Base-by-base conservation (phyloP, 1,140 invertebrate species). In the Bombus turneri region DNA sequence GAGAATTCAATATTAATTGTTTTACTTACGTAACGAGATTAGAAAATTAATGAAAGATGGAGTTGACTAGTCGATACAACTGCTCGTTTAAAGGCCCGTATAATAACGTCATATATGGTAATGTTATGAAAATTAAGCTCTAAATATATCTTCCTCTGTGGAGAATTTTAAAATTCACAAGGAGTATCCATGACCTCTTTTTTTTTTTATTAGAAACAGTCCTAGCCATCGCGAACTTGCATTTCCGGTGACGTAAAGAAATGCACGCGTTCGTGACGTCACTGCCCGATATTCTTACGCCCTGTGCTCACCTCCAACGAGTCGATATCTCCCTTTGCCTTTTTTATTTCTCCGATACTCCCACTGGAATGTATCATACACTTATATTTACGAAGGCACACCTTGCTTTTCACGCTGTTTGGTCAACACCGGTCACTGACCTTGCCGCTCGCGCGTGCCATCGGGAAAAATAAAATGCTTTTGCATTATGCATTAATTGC, bases 341-440 rank as follows among this genome's bases (percentile, higher is more conserved):
- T 64, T 10, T 57, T 75, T 22, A 78, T 64, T 59, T 47, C 66
- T 39, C 15, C 68, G 34, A 47, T 74, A 81, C 43, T 81, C 78
- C 78, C 59, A 81, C 72, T 34, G 71, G 72, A 76, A 87, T 64
- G 83, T 74, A 62, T 71, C 41, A 81, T 72, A 77, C 37, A 28
- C 69, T 62, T 71, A 62, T 73, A 68, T 74, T 64, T 82, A 72
- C 75, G 12, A 76, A 64, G 73, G n/a, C 77, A 86, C 80, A 86
- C 83, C 83, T 85, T 81, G 78, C 37, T 80, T 81, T 85, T 85
- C 78, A 74, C 41, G 43, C 59, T 77, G 87, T 91, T 92, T 92
- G 92, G 89, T 91, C 91, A 91, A 81, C 89, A 69, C 47, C 90
- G 92, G 92, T 93, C 91, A 92, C 74, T 87, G 90, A 93, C 88